Base-by-base conservation (phyloP, 2,113 vertebrate species). In the Psophia crepitans region DNA sequence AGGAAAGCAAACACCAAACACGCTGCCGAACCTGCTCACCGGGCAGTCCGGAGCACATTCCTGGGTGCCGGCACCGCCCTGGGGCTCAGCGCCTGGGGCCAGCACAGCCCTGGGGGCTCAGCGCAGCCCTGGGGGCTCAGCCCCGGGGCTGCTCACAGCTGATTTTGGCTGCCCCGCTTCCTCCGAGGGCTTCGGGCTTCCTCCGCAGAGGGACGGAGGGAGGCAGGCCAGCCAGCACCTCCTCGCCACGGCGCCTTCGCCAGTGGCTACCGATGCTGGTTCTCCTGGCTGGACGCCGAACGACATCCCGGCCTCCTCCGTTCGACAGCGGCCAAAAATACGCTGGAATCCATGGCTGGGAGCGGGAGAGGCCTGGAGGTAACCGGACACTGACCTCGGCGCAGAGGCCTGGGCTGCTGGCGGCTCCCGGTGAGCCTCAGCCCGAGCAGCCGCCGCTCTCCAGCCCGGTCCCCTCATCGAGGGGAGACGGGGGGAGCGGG, bases 21-120 rank as follows among this genome's bases (percentile, higher is more conserved):
- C 33, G 88, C 85, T 33, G 96, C 70, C 7, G 80, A 98, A 97
- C 97, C 61, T 48, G 97, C 97, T 96, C 60, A 3, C 69, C 56
- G 1, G 1, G 65, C 85, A 75, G 41, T n/a, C n/a, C 65, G 4
- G 63, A 15, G n/a, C 48, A 7, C 93, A 91, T 96, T 95, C 96
- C 96, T 70, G 70, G 69, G 78, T 41, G 82, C 89, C 26, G 84
- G 69, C 86, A 80, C 92, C 74, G 51, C 87, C 60, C 64, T 43
- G 78, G 79, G 78, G 64, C 71, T 73, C 86, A 41, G 68, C 20
- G 7, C 54, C 58, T 58, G 5, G 69, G 69, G 9, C 18, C 6
- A 3, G 46, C 14, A 1, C 1, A 2, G 41, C 61, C n/a, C n/a
- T n/a, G n/a, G n/a, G n/a, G n/a, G n/a, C n/a, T n/a, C n/a, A n/a